Evolutionary conservation across 2,888 invertebrate genomes (phyloP).

Genomic region (Papilio demoleus): DNA sequence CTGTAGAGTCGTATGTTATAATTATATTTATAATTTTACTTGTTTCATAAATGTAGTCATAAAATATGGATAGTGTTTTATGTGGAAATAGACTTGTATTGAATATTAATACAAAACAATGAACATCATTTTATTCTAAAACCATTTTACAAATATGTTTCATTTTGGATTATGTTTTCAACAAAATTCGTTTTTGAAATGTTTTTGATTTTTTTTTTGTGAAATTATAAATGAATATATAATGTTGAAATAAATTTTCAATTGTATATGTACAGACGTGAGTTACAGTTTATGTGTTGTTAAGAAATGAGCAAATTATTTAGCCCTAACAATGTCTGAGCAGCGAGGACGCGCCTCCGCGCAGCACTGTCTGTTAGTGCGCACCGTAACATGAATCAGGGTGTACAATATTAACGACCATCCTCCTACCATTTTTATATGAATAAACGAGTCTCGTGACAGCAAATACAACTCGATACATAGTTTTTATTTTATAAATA

Average conservation of each 20-base stretch:
- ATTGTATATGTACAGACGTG: background rate
- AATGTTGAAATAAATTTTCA: too few relatives aligned
- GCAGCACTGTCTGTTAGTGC: background rate
- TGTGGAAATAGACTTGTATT: background rate
- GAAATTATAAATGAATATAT: too few relatives aligned
- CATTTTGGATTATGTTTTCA: too few relatives aligned
- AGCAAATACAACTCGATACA: too few relatives aligned
- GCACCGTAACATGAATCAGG: background rate
- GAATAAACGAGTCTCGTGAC: too few relatives aligned
- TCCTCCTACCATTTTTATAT: background rate
- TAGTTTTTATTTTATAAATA: too few relatives aligned
- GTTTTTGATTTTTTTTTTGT: too few relatives aligned
- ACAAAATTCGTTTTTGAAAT: too few relatives aligned
- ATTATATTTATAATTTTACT: background rate
- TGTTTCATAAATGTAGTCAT: background rate
- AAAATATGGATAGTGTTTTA: background rate
- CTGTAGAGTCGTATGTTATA: background rate
- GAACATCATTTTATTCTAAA: background rate
- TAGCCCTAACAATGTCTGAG: background rate
- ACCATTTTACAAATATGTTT: too few relatives aligned
- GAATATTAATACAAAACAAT: background rate
- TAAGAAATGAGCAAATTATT: background rate
- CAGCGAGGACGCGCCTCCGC: background rate
- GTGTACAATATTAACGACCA: constrained; percentile 19
- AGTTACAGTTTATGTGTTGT: background rate